Evolutionary conservation across 2,113 vertebrate species (phyloP).

Genomic region (Ceyx cyanopectus): DNA sequence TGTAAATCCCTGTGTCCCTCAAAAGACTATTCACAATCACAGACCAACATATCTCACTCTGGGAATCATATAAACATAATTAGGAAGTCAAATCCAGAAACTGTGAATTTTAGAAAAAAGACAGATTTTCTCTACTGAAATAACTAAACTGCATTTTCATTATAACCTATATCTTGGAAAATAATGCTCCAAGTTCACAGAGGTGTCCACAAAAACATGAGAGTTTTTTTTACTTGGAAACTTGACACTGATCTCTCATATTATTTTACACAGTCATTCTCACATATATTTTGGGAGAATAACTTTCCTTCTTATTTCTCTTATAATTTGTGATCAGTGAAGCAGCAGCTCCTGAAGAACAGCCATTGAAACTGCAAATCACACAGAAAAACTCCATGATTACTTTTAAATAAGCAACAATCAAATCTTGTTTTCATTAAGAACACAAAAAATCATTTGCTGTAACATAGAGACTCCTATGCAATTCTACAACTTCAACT

Average conservation of each 20-base stretch:
- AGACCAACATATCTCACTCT: neutral
- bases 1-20: neutral
- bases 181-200: conserved; percentile 20
- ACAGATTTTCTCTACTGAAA: neutral
- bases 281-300: neutral
- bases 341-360: conserved; percentile 57
- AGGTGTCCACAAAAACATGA: conserved; percentile 55
- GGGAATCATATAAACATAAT: neutral
- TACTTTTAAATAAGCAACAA: conserved; percentile 38
- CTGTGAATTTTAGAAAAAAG: neutral
- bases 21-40: neutral
- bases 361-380: conserved; percentile 44
- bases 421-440: conserved; percentile 12
- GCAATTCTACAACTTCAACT: conserved; percentile 10
- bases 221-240: conserved; percentile 32
- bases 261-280: conserved; percentile 10
- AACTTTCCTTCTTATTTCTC: neutral
- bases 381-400: conserved; percentile 39
- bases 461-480: conserved; percentile 61
- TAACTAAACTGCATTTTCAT: conserved; percentile 48
- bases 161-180: conserved; percentile 48
- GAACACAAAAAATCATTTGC: conserved; percentile 50
- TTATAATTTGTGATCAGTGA: neutral
- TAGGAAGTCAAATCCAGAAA: neutral
- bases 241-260: conserved; percentile 38